Conservation (phyloP, 1,140 invertebrate species). For the Tetramorium alpestre region DNA sequence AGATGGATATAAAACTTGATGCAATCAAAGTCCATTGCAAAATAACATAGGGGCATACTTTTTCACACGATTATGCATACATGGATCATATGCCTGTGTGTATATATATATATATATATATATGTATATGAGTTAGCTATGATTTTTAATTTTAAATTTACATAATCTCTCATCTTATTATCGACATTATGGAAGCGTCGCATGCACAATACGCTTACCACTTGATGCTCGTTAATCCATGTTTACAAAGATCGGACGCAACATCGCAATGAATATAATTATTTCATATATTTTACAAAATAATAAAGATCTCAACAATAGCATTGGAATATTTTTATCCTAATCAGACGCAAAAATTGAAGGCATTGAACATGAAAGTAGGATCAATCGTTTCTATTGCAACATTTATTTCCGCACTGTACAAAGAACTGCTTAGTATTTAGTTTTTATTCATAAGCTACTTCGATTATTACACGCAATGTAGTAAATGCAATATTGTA, state of each 20-base stretch:
- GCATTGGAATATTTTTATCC: not conserved
- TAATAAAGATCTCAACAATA: conserved; percentile 55
- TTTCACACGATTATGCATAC: not conserved
- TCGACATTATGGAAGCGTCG: conserved; percentile 31
- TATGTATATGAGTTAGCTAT: not conserved
- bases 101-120: not conserved
- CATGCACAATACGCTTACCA: conserved; percentile 14
- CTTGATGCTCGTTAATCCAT: not conserved
- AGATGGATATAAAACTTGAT: conserved; percentile 39
- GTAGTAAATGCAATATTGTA: conserved; percentile 48
- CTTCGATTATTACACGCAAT: conserved; percentile 39
- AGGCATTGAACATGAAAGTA: conserved; percentile 55
- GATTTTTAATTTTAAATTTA: conserved; percentile 33
- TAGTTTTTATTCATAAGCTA: conserved; percentile 9
- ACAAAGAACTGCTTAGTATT: conserved; percentile 22
- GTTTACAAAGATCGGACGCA: conserved; percentile 33
- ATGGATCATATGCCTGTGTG: not conserved
- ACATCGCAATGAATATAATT: conserved; percentile 3
- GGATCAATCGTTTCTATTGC: conserved; percentile 14
- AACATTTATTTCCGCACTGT: conserved; percentile 38
- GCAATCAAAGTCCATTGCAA: conserved; percentile 29
- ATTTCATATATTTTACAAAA: conserved; percentile 51
- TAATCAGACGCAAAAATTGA: conserved; percentile 50
- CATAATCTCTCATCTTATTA: not conserved
- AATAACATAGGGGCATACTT: conserved; percentile 3